Evolutionary conservation across 2,888 invertebrate genomes (phyloP).

Genomic region (Leucophora obtusa): DNA sequence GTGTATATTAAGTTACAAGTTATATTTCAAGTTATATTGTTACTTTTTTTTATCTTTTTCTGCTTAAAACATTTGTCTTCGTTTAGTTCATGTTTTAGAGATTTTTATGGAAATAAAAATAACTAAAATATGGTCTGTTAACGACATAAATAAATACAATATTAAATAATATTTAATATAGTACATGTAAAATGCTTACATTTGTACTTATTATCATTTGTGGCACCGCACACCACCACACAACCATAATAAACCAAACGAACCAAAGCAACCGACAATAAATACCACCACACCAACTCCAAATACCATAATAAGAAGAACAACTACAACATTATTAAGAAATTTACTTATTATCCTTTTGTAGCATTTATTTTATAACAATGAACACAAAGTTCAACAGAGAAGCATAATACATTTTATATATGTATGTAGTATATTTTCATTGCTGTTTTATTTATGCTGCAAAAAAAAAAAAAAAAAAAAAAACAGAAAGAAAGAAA

Average conservation of each 20-base stretch:
- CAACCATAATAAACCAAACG: conserved; percentile 1
- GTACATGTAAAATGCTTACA: neutral
- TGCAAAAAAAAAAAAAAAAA: neutral
- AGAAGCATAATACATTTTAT: neutral
- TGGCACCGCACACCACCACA: conserved; percentile 8
- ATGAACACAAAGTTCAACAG: conserved; percentile 8
- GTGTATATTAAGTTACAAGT: neutral
- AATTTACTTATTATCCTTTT: conserved; percentile 47
- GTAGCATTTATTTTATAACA: conserved; percentile 7
- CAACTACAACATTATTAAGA: conserved; percentile 30
- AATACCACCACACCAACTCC: neutral
- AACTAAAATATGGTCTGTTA: conserved; percentile 33
- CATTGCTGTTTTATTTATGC: neutral
- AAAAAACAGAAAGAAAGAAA: neutral
- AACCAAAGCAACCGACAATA: conserved; percentile 14
- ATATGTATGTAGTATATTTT: neutral
- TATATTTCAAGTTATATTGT: neutral
- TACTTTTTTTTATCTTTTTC: conserved; percentile 11
- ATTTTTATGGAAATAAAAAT: conserved; percentile 25
- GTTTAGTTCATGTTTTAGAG: conserved; percentile 23
- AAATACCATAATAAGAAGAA: conserved; percentile 6
- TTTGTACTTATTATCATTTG: conserved; percentile 17
- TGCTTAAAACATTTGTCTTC: conserved; percentile 33
- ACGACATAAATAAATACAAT: conserved; percentile 19
- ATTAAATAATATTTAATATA: conserved; percentile 45